Base-by-base conservation (phyloP, 2,888 invertebrate genomes). In the Sisyra nigra region DNA sequence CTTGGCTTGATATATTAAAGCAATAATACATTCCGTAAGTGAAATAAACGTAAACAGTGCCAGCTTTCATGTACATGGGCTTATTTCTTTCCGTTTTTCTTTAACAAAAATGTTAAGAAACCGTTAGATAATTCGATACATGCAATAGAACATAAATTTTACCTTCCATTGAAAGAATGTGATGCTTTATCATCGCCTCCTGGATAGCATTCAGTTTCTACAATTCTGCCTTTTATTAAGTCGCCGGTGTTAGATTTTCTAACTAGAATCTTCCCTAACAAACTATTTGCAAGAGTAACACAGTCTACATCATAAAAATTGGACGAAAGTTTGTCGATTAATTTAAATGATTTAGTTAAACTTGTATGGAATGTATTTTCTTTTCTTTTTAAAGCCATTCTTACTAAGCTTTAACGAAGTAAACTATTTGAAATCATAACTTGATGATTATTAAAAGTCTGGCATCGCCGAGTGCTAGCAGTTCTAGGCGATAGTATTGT, bases 11-110 rank as follows among this genome's bases (percentile, higher is more conserved):
- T 46, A 83, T 74, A 56, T 83, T 83, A 53, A 82, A 71, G 54
- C 80, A 80, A 52, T 72, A 67, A 53, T 82, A 80, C 72, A 80
- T 77, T 48, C 82, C 81, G 55, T 82, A 82, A 2, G 79, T 80
- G 51, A 74, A 64, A 52, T 82, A 81, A 3, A 83, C 76, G 56
- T 76, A 82, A 18, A 71, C 66, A 8, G 81, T 81, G 11, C 81
- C 81, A 14, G 78, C 72, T 42, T 63, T 57, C 77, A 80, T 79
- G 53, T 72, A 83, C 78, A 82, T 79, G 1, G 81, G 76, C 51
- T 70, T 66, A 55, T 74, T 80, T 48, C 71, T 61, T 3, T 66
- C 63, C 1, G 82, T 80, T 47, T 66, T 56, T 57, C 70, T 74
- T 3, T 36, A 43, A 35, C 14, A 30, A 11, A 24, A 4, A 65